These are phyloP conservation scores for Agriopis leucophaearia DNA, from an alignment of 2,888 invertebrate species.

Conservation along the genomic window DNA sequence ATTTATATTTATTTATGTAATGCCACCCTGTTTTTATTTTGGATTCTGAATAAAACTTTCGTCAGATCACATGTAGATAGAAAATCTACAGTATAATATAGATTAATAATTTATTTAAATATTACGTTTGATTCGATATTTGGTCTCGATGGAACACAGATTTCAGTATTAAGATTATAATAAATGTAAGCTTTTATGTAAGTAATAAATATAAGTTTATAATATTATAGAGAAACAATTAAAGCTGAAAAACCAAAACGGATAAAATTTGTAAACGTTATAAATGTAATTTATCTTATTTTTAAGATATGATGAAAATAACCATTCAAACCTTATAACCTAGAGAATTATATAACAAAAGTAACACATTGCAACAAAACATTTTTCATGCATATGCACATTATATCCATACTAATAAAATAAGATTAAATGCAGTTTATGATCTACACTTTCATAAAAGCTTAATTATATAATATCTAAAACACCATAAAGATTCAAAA, in stretches of 20 bases:
- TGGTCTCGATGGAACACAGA: slow-evolving; percentile 64
- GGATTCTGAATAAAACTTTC: neutral
- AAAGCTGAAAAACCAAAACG: slow-evolving; percentile 60
- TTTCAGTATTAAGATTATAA: slow-evolving; percentile 13
- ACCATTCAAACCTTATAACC: slow-evolving; percentile 35
- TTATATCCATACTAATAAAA: slow-evolving; percentile 21
- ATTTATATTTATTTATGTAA: neutral
- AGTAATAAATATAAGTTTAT: neutral
- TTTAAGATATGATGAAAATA: slow-evolving; percentile 47
- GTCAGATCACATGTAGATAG: slow-evolving; percentile 35
- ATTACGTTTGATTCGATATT: slow-evolving; percentile 22
- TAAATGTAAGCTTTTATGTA: neutral
- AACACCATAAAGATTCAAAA: slow-evolving; percentile 69
- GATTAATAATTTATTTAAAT: slow-evolving; percentile 32
- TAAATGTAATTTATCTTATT: slow-evolving; percentile 16
- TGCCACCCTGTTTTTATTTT: slow-evolving; percentile 5
- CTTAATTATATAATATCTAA: slow-evolving; percentile 47
- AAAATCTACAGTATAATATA: slow-evolving; percentile 66
- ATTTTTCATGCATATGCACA: slow-evolving; percentile 17
- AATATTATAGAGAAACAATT: slow-evolving; percentile 35
- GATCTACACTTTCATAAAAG: slow-evolving; percentile 44
- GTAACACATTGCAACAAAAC: slow-evolving; percentile 7
- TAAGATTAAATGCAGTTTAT: slow-evolving; percentile 53
- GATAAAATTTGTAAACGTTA: slow-evolving; percentile 37
- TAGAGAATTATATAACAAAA: slow-evolving; percentile 33